Base-by-base conservation (phyloP, 2,113 vertebrate species). In the Prunella himalayana region DNA sequence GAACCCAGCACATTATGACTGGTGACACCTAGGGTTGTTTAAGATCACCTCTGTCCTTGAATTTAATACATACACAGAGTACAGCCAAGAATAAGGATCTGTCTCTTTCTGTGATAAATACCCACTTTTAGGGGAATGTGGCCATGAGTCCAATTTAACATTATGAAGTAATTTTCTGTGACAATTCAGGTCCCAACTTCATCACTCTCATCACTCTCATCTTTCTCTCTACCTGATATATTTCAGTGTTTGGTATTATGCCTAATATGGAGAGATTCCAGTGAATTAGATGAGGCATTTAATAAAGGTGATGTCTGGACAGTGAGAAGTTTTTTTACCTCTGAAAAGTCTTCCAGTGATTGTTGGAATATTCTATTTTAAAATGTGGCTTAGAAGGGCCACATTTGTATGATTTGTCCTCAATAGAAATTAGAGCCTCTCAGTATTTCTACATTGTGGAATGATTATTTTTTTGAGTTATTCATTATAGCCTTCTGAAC, bases 181-280 rank as follows among this genome's bases (percentile, higher is more conserved):
- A 71, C 75, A 93, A 63, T 87, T 92, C 56, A 70, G 47, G 60
- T 86, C 56, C 31, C 76, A 82, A 9, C 35, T 82, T 94, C 71
- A 86, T 77, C 51, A 88, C 35, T 88, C 33, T 94, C 71, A 86
- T 76, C 68, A 85, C 39, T 88, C 33, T 91, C 66, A 91, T 95
- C 57, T 79, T 92, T 90, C 49, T 85, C 20, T 92, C 59, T 86
- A 51, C 85, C 70, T 90, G 87, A 82, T 90, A 47, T 51, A 88
- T 95, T 82, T 91, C 66, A 94, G 54, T 80, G 51, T 93, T 94
- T 93, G 71, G 39, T 95, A 77, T 86, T 87, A 65, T 88, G 78
- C 78, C 70, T 82, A 82, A 91, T 82, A 82, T 37, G 56, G 85
- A 83, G 56, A 83, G 63, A 92, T 54, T 70, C 85, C 82, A 86